Percentiles rank a stretch among this genome's conserved stretches.
Conservation (phyloP, 2,113 vertebrate species). For the Labeo rohita region DNA sequence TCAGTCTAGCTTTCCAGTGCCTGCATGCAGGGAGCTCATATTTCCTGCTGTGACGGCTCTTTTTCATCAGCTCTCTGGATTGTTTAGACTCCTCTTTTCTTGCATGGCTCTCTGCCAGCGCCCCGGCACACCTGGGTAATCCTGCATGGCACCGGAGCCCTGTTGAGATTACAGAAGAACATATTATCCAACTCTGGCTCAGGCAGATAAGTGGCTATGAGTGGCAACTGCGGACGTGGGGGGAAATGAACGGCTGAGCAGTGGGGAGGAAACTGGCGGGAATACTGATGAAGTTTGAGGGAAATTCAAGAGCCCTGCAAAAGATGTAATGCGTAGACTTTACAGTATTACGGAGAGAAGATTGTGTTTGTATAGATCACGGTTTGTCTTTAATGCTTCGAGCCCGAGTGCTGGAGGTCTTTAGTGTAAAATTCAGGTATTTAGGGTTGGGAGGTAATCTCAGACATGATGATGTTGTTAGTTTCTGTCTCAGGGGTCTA, state of each 20-base stretch:
- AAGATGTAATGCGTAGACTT: slow-evolving; percentile 35
- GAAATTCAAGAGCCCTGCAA: slow-evolving; percentile 45
- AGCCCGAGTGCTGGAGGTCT: slow-evolving; percentile 33
- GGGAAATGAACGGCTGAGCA: slow-evolving; percentile 42
- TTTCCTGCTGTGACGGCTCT: slow-evolving; percentile 21
- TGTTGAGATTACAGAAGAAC: slow-evolving; percentile 27
- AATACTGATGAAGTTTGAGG: slow-evolving; percentile 50
- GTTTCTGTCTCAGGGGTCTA: slow-evolving; percentile 3
- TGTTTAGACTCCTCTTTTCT: slow-evolving; percentile 43
- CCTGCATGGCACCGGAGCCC: slow-evolving; percentile 23
- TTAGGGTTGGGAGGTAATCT: slow-evolving; percentile 41
- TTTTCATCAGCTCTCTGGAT: slow-evolving; percentile 30
- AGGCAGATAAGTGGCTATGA: slow-evolving; percentile 49
- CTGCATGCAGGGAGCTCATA: slow-evolving; percentile 36
- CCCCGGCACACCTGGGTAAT: slow-evolving; percentile 21
- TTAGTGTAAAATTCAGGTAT: slow-evolving; percentile 49
- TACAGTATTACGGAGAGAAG: slow-evolving; percentile 24
- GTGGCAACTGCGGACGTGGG: slow-evolving; percentile 23
- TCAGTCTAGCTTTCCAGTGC: slow-evolving; percentile 14
- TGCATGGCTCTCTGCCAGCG: slow-evolving; percentile 40
- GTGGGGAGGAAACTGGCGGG: slow-evolving; percentile 24
- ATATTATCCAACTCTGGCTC: slow-evolving; percentile 45
- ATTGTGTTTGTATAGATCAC: slow-evolving; percentile 53
- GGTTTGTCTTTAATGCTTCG: slow-evolving; percentile 6
- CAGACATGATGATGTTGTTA: slow-evolving; percentile 28